phyloP scores from a whole-genome alignment of 2,113 vertebrate genomes.

The Dendrocopos noguchii region DNA sequence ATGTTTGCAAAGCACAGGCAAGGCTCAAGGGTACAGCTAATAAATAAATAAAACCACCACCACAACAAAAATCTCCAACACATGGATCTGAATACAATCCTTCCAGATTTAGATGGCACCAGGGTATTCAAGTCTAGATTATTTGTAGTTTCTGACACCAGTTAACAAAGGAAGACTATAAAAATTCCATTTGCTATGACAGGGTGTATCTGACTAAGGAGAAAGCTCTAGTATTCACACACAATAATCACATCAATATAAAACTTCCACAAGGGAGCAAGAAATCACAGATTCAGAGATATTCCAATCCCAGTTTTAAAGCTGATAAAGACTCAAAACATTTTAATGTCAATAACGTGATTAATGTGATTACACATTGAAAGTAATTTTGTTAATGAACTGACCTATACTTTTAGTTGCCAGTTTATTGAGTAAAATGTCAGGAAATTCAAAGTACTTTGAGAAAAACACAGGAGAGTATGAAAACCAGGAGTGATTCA shows the following conservation, averaged over 20 bases:
- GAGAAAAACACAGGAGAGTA: neutral
- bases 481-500: neutral
- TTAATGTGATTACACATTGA: neutral
- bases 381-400: neutral
- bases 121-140: neutral
- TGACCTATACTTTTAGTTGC: neutral
- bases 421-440: neutral
- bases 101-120: rapidly evolving
- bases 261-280: neutral
- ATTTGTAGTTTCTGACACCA: neutral
- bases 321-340: neutral
- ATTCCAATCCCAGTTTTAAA: neutral
- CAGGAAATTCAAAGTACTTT: neutral
- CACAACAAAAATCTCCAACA: neutral
- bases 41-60: neutral
- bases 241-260: neutral
- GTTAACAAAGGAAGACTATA: neutral
- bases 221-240: neutral
- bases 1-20: neutral
- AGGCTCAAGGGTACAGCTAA: neutral
- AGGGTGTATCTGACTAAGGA: neutral
- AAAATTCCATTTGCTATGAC: neutral
- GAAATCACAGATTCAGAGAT: neutral
- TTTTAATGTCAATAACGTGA: neutral
- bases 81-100: neutral